phyloP scores from a whole-genome alignment of 2,113 vertebrate species.

The Lonchura striata region DNA sequence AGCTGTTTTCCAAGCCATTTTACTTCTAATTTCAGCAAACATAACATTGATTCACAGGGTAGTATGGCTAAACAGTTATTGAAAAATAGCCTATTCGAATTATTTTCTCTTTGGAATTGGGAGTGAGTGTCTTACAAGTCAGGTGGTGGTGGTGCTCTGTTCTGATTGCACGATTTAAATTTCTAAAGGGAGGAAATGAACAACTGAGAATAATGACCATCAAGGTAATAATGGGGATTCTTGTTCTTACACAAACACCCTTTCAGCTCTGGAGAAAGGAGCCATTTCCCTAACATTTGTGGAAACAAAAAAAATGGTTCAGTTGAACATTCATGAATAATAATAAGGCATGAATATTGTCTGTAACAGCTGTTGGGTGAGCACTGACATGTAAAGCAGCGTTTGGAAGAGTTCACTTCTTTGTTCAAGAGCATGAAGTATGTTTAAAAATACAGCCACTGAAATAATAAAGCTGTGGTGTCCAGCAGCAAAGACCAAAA shows the following conservation, averaged over 20 bases:
- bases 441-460: neutral
- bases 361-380: conserved; percentile 18
- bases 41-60: neutral
- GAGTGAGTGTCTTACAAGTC: neutral
- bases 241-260: conserved; percentile 26
- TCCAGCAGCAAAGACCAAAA: neutral
- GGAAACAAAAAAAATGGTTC: conserved; percentile 13
- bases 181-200: conserved; percentile 1
- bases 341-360: neutral
- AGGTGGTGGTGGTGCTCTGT: neutral
- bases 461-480: neutral
- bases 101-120: neutral
- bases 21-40: neutral
- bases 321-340: conserved; percentile 1
- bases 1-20: neutral
- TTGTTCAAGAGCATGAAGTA: neutral
- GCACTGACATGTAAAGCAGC: neutral
- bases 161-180: neutral
- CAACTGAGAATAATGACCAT: neutral
- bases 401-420: neutral
- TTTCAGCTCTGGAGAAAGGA: conserved; percentile 39
- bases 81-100: neutral
- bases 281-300: neutral
- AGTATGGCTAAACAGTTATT: neutral
- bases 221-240: conserved; percentile 9